phyloP scores from a whole-genome alignment of 1,140 invertebrate species.

The Gryllus bimaculatus region DNA sequence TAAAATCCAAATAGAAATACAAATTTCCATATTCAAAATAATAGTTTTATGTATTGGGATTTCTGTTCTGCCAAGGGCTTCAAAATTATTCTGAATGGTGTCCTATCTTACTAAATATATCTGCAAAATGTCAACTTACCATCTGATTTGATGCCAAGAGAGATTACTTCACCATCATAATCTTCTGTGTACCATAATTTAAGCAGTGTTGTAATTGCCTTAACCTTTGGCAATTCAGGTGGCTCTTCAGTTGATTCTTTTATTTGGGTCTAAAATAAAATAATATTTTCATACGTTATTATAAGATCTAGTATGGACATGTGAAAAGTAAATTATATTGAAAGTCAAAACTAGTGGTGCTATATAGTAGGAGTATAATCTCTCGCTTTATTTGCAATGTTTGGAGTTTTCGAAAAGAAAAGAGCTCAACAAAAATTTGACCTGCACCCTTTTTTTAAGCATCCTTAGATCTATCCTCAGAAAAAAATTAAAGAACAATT shows the following conservation, averaged over 20 bases:
- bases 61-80: too few relatives aligned
- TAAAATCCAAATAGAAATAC: too few relatives aligned
- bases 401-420: too few relatives aligned
- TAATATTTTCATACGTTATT: too few relatives aligned
- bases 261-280: background rate
- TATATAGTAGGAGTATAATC: background rate
- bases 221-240: conserved; percentile 7
- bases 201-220: background rate
- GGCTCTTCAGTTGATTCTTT: background rate
- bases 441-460: too few relatives aligned
- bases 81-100: too few relatives aligned
- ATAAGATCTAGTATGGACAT: background rate
- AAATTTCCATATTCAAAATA: too few relatives aligned
- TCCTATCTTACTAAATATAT: too few relatives aligned
- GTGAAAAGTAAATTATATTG: background rate
- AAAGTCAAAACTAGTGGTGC: background rate
- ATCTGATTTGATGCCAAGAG: conserved; percentile 9
- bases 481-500: too few relatives aligned
- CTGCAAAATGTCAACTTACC: background rate
- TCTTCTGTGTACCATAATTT: conserved; percentile 12
- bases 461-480: too few relatives aligned
- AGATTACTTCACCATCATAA: conserved; percentile 13
- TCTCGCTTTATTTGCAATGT: background rate
- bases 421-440: too few relatives aligned
- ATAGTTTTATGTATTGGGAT: too few relatives aligned